phyloP scores from a whole-genome alignment of 2,797 vertebrate species.

The Notolepis coatsorum region DNA sequence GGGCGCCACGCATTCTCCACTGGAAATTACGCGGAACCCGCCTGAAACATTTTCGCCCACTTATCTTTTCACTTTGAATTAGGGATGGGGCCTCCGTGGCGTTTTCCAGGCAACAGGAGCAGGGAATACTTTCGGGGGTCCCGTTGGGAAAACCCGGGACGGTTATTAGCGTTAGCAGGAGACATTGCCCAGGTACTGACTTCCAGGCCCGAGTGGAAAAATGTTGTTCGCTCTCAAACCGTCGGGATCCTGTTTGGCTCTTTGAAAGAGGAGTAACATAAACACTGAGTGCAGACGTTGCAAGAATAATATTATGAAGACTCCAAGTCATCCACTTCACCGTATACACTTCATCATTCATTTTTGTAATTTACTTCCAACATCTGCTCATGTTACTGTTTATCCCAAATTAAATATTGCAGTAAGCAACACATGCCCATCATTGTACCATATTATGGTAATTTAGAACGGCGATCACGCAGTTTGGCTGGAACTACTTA shows the following conservation, averaged over 20 bases:
- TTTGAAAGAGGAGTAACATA: constrained; percentile 22
- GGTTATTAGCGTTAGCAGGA: constrained; percentile 67
- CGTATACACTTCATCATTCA: constrained; percentile 5
- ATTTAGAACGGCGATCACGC: too few species aligned
- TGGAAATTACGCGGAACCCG: constrained; percentile 67
- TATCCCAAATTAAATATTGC: constrained; percentile 3
- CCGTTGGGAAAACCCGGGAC: constrained; percentile 58
- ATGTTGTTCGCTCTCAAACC: constrained; percentile 38
- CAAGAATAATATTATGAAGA: constrained; percentile 22
- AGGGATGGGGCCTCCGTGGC: constrained; percentile 54
- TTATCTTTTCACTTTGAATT: constrained; percentile 81
- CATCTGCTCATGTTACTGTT: constrained; percentile 1
- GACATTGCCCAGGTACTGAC: constrained; percentile 66
- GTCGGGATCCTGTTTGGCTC: constrained; percentile 35
- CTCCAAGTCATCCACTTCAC: constrained; percentile 10
- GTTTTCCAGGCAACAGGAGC: constrained; percentile 66
- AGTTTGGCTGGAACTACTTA: too few species aligned
- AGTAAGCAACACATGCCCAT: not conserved
- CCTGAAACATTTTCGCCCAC: constrained; percentile 67
- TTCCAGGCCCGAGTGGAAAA: constrained; percentile 64
- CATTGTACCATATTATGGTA: too few species aligned
- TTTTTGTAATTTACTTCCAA: constrained; percentile 2
- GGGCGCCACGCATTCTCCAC: constrained; percentile 60
- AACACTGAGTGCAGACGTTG: constrained; percentile 32
- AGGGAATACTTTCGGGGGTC: constrained; percentile 48